Conservation (phyloP, 2,113 vertebrate species). For the Gambusia affinis region DNA sequence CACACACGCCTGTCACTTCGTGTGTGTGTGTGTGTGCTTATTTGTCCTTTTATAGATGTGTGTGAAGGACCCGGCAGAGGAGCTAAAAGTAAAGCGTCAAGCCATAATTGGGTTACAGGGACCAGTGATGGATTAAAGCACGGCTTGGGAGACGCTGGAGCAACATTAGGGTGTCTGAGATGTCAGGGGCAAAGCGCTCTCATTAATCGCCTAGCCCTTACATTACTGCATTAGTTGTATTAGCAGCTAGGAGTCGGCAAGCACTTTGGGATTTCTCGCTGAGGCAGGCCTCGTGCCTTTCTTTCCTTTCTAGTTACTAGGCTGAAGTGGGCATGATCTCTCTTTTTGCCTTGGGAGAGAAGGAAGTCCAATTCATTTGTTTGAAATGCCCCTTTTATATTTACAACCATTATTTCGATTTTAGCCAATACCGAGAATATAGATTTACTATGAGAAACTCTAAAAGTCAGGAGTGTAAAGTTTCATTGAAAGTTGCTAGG, state of each 20-base stretch:
- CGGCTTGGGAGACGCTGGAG: constrained; percentile 80
- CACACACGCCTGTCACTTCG: constrained; percentile 27
- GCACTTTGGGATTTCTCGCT: constrained; percentile 79
- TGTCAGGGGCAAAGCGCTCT: constrained; percentile 81
- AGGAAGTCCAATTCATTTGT: constrained; percentile 23
- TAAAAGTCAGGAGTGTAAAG: constrained; percentile 23
- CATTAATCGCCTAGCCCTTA: constrained; percentile 83
- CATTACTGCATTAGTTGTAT: constrained; percentile 86
- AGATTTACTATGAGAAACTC: constrained; percentile 10
- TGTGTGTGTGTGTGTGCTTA: constrained; percentile 51
- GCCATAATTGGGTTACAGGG: constrained; percentile 82
- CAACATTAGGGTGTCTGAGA: constrained; percentile 85
- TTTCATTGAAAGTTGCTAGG: constrained; percentile 38
- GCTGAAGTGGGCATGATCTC: constrained; percentile 28
- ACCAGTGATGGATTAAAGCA: constrained; percentile 84
- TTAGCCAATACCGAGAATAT: constrained; percentile 22
- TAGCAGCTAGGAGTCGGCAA: constrained; percentile 81
- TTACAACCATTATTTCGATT: constrained; percentile 19
- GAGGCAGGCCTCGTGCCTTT: constrained; percentile 67
- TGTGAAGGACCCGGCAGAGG: constrained; percentile 74
- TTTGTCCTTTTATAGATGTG: constrained; percentile 75
- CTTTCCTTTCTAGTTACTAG: constrained; percentile 40
- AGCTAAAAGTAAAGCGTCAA: constrained; percentile 80
- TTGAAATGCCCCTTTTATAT: constrained; percentile 7
- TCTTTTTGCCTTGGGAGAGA: constrained; percentile 20